phyloP scores from a whole-genome alignment of 2,888 invertebrate genomes.

The Macaria notata region DNA sequence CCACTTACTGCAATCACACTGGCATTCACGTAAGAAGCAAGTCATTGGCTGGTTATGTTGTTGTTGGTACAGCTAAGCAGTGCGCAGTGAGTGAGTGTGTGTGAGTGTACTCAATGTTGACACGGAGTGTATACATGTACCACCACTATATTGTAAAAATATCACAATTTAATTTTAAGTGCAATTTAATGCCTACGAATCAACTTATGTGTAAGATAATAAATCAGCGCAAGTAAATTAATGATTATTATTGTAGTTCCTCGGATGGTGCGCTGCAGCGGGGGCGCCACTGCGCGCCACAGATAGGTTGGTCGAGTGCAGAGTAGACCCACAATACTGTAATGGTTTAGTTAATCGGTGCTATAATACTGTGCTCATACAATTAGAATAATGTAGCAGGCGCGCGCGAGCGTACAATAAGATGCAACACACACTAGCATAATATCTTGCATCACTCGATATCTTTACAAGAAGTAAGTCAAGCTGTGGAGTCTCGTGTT shows the following conservation, averaged over 20 bases:
- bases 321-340: background rate
- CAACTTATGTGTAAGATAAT: background rate
- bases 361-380: conserved; percentile 65
- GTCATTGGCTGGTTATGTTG: too few relatives aligned
- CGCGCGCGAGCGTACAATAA: conserved; percentile 23
- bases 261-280: background rate
- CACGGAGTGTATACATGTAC: conserved; percentile 32
- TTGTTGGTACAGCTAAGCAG: too few relatives aligned
- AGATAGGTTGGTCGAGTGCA: background rate
- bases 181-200: background rate
- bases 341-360: conserved; percentile 52
- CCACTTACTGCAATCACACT: too few relatives aligned
- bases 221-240: background rate
- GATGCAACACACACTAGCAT: background rate
- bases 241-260: background rate
- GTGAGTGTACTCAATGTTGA: conserved; percentile 17
- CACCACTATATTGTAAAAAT: conserved; percentile 24
- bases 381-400: conserved; percentile 28
- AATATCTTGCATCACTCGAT: background rate
- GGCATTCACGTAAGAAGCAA: too few relatives aligned
- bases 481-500: background rate
- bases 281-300: background rate
- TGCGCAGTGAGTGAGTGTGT: too few relatives aligned
- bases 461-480: too few relatives aligned
- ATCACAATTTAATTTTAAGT: conserved; percentile 15